These are phyloP conservation scores for Microplitis deprimator DNA, from an alignment of 2,888 invertebrate species.

Conservation along the genomic window DNA sequence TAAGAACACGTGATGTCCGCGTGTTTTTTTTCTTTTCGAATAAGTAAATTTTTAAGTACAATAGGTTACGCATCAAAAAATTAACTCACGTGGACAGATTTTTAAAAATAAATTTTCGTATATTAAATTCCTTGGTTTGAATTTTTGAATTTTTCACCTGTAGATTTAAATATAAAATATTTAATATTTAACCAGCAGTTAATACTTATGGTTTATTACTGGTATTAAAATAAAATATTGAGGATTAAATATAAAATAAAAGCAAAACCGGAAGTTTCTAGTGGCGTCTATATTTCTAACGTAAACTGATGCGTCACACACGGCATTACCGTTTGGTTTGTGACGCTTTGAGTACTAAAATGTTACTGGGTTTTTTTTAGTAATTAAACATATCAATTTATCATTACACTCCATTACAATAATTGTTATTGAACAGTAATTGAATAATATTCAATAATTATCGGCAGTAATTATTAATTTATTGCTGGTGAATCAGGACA, in stretches of 20 bases:
- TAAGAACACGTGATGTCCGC: constrained; percentile 31
- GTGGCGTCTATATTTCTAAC: constrained; percentile 3
- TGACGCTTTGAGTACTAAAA: not conserved
- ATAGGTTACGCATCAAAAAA: not conserved
- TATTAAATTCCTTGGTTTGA: too few relatives aligned
- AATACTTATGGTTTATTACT: too few relatives aligned
- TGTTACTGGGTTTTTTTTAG: not conserved
- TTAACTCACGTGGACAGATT: too few relatives aligned
- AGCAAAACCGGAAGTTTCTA: not conserved
- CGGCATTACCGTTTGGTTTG: constrained; percentile 2
- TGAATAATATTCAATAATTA: too few relatives aligned
- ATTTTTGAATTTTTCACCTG: too few relatives aligned
- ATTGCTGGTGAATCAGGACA: not conserved
- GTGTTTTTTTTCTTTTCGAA: not conserved
- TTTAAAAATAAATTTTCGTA: too few relatives aligned
- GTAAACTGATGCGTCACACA: constrained; percentile 6
- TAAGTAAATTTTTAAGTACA: too few relatives aligned
- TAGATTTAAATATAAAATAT: too few relatives aligned
- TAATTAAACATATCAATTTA: not conserved
- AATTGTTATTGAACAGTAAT: too few relatives aligned
- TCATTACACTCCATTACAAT: not conserved
- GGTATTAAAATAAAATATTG: not conserved
- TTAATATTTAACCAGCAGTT: too few relatives aligned
- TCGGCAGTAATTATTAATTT: not conserved
- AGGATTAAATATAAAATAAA: not conserved